A percentile compares a stretch with the other conserved stretches of the same genome.
These are phyloP conservation scores for Euphysa ruthae DNA, from an alignment of 30 jellyfish, hydroid and myxozoan species.

Conservation along the genomic window DNA sequence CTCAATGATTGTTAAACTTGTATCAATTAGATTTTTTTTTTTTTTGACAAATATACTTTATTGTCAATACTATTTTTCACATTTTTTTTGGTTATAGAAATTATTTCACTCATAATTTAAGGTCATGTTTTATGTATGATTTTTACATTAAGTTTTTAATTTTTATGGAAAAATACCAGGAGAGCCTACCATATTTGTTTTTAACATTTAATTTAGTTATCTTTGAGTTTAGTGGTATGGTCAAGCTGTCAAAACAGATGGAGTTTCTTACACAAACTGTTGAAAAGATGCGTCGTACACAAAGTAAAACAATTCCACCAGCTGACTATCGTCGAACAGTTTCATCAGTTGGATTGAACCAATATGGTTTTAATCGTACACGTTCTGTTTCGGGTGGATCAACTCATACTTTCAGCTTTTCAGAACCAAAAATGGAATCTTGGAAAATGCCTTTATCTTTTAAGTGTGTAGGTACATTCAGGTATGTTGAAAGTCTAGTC, in stretches of 20 bases:
- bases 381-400: slow-evolving; percentile 12
- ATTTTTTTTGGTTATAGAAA: too few relatives aligned
- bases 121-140: too few relatives aligned
- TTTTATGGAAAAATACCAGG: too few relatives aligned
- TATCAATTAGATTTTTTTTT: too few relatives aligned
- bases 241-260: slow-evolving; percentile 55
- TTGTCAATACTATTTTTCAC: too few relatives aligned
- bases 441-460: slow-evolving; percentile 98
- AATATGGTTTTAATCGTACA: neutral
- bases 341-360: slow-evolving; percentile 33
- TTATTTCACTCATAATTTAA: too few relatives aligned
- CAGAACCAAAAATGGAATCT: slow-evolving; percentile 44
- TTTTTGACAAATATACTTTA: too few relatives aligned
- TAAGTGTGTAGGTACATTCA: slow-evolving; percentile 94
- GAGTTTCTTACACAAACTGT: slow-evolving; percentile 59
- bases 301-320: slow-evolving; percentile 42
- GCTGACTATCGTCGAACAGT: slow-evolving; percentile 37
- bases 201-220: neutral
- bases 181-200: too few relatives aligned
- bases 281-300: slow-evolving; percentile 70
- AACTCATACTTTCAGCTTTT: slow-evolving; percentile 10
- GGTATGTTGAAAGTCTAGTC: slow-evolving; percentile 45
- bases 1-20: too few relatives aligned
- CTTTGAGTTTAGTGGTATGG: slow-evolving; percentile 31
- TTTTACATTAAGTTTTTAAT: too few relatives aligned